phyloP scores from a whole-genome alignment of 2,797 vertebrate species.

The Ptychadena robeensis region DNA sequence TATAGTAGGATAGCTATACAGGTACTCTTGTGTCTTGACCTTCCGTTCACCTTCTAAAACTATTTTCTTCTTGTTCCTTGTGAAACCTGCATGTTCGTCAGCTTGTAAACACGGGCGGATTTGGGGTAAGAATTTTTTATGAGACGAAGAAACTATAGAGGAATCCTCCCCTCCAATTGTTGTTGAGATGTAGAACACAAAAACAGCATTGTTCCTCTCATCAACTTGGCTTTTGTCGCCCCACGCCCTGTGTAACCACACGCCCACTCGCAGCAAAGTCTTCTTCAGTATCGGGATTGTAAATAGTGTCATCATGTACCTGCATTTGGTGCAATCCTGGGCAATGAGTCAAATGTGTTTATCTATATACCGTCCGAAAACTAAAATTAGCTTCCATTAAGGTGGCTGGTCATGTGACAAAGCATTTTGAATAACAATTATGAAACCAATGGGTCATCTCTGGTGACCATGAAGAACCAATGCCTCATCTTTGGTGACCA shows the following conservation, averaged over 20 bases:
- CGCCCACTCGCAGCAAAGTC: neutral
- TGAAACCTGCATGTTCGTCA: neutral
- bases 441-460: no score
- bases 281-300: constrained; percentile 19
- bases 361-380: neutral
- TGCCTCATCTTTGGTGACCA: no score
- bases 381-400: neutral
- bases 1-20: neutral
- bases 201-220: constrained; percentile 6
- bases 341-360: neutral
- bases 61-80: neutral
- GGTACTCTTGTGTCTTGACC: neutral
- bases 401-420: neutral
- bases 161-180: constrained; percentile 17
- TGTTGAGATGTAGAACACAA: constrained; percentile 21
- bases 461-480: no score
- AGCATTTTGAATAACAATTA: neutral
- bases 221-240: neutral
- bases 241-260: constrained; percentile 19
- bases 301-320: constrained; percentile 1
- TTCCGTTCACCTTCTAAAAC: neutral
- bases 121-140: constrained; percentile 6
- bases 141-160: neutral
- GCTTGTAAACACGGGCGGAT: constrained; percentile 47
- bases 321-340: neutral